phyloP scores from a whole-genome alignment of 2,888 invertebrate species.

The Ophion slaviceki region DNA sequence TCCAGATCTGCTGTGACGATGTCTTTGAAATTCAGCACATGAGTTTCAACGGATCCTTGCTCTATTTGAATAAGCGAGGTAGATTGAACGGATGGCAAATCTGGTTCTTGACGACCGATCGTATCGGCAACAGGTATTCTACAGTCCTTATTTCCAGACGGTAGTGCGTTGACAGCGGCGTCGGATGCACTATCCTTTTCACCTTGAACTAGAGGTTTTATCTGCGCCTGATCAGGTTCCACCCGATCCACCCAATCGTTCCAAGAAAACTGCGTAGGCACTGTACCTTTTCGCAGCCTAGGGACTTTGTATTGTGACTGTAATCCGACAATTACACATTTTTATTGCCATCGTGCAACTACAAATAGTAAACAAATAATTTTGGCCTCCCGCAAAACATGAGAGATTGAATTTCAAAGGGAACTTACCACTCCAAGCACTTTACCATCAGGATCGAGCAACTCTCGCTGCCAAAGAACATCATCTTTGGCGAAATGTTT shows the following conservation, averaged over 20 bases:
- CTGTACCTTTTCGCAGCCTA: not conserved
- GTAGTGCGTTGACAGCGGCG: no score
- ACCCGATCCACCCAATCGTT: not conserved
- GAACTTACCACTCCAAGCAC: constrained; percentile 41
- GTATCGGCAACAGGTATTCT: not conserved
- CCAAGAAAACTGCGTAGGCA: constrained; percentile 16
- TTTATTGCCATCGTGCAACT: not conserved
- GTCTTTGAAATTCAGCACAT: not conserved
- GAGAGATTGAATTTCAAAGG: not conserved
- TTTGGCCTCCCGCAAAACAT: not conserved
- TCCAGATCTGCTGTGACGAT: not conserved
- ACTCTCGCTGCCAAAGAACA: constrained; percentile 13
- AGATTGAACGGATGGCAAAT: not conserved
- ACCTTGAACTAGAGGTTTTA: no score
- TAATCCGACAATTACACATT: no score
- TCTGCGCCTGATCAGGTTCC: not conserved
- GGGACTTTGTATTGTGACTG: not conserved
- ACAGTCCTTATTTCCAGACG: not conserved
- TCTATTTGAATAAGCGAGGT: not conserved
- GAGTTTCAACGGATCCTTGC: not conserved
- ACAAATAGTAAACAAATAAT: not conserved
- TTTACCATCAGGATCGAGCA: constrained; percentile 30
- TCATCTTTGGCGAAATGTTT: constrained; percentile 34
- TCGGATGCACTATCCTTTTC: no score
- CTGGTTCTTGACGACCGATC: not conserved